Evolutionary conservation across 2,113 vertebrate genomes (phyloP), one percentile per base, ranked within the genome.

Genomic region (Sapayoa aenigma): DNA sequence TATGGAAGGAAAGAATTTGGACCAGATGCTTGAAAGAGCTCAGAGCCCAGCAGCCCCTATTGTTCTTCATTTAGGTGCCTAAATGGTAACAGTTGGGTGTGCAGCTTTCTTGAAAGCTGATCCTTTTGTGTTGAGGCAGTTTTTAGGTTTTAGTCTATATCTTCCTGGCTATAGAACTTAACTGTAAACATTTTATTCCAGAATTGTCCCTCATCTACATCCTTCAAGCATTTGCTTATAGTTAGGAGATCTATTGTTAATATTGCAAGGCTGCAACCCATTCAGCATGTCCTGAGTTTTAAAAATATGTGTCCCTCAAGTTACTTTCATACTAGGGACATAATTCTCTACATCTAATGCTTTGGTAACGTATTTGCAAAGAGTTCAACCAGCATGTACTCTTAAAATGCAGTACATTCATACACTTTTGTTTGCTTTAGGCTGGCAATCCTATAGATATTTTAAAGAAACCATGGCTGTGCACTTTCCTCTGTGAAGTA

Each of bases 1-100:
- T 92, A 94, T 89, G 66, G 86, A 97, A 87, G 65, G 83, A 97
- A 97, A 92, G 77, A 95, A 95, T 96, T 95, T 95, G 94, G 91
- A 95, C 95, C 95, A 97, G 93, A 97, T 97, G 95, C 91, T 88
- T 93, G 79, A 94, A 95, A 96, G 93, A 88, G 37, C 79, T 88
- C 80, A 93, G 77, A 95, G 82, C 87, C 87, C 80, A 87, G 71
- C 92, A 94, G 77, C 79, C 91, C 76, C 49, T 78, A 93, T 95
- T 96, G 86, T 96, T 97, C 91, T 91, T 97, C 85, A 89, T 87
- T 88, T 93, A 96, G 94, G 93, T 97, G 92, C 94, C 82, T 97
- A 95, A 97, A 94, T 95, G 78, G 94, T 90, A 94, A 96, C 96
- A 95, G 87, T 95, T 2, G 87, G 72, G 60, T 95, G 75, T 90